These are phyloP conservation scores for Ormyrus labotus DNA, from an alignment of 2,888 invertebrate genomes.

Conservation along the genomic window DNA sequence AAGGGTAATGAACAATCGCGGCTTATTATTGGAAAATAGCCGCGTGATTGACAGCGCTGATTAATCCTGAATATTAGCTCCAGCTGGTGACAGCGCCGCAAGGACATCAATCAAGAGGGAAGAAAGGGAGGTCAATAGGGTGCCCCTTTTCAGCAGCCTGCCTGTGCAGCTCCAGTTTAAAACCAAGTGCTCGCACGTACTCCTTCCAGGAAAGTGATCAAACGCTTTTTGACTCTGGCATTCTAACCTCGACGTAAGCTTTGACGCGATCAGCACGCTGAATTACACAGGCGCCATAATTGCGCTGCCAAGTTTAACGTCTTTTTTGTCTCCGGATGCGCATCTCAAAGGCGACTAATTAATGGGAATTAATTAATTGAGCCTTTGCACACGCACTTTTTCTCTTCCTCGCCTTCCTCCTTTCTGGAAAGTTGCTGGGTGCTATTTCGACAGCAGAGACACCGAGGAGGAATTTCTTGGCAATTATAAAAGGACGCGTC, in stretches of 20 bases:
- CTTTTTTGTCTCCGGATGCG: too few relatives aligned
- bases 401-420: too few relatives aligned
- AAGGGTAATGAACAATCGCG: neutral
- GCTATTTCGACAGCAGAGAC: too few relatives aligned
- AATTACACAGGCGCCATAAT: constrained; percentile 39
- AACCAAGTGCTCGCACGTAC: too few relatives aligned
- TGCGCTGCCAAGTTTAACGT: constrained; percentile 35
- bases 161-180: neutral
- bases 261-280: constrained; percentile 12
- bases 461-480: too few relatives aligned
- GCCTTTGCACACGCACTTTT: too few relatives aligned
- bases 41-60: constrained; percentile 27
- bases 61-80: constrained; percentile 37
- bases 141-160: neutral
- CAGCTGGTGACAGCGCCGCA: neutral
- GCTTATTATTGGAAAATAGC: constrained; percentile 6
- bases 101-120: constrained; percentile 32
- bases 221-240: too few relatives aligned
- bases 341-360: too few relatives aligned
- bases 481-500: too few relatives aligned
- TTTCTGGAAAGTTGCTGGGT: too few relatives aligned
- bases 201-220: too few relatives aligned
- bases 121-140: constrained; percentile 13
- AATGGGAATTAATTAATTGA: too few relatives aligned
- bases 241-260: neutral